Evolutionary conservation across 2,888 invertebrate species (phyloP), one percentile per base, ranked within the genome.

Genomic region (Plemyria rubiginata): DNA sequence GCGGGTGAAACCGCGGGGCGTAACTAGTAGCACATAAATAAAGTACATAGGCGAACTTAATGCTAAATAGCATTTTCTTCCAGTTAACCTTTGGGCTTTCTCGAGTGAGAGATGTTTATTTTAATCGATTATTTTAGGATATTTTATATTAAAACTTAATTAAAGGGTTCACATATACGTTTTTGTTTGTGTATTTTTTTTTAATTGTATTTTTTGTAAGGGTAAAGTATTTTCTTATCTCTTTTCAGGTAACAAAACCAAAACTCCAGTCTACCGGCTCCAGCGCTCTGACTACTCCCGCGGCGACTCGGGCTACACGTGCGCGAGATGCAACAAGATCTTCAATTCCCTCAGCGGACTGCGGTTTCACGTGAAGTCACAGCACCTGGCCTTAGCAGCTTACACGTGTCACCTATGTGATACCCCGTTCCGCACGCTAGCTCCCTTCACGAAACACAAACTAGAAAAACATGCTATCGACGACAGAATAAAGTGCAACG

Each of bases 391-490:
- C 16, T 15, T 60, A 4, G 16, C 48, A 2, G 41, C 32, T 15
- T 56, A 56, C 22, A 41, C 12, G 1, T 61, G 61, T 15, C 4
- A n/a, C 7, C 4, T 52, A 0, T 61, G 61, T 32, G 38, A 38
- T 4, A 56, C 52, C 22, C n/a, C 15, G 0, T 61, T 61, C 40
- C 12, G 48, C 6, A 61, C 61, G 2, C 16, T 32, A 0, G 16
- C 51, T 0, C 43, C 49, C 0, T 62, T 62, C 36, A 54, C 43
- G 0, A 57, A 16, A 16, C 66, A 66, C 71, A 0, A 77, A 72
- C 16, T 67, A 74, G 38, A 72, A 0, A 72, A 75, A 32, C 82
- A 82, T 12, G 71, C 2, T 72, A 78, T 69, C 60, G 72, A 45
- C 67, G 73, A 61, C 49, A 61, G 49, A 64, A 72, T 69, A 12